Evolutionary conservation across 2,113 vertebrate species (phyloP).

Genomic region (Saimiri boliviensis): DNA sequence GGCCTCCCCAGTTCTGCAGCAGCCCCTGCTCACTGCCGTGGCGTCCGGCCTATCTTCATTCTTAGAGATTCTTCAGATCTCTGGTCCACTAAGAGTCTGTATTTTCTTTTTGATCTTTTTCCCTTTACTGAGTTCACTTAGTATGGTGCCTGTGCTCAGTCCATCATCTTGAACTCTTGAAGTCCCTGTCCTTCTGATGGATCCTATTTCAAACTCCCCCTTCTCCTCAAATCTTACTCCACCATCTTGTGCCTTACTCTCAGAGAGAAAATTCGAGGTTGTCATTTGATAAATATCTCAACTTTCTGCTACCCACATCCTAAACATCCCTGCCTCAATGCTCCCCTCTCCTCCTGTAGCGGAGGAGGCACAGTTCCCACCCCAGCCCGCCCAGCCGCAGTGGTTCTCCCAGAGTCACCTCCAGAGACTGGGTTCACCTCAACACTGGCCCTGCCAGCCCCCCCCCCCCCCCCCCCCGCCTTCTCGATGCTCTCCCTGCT

Average conservation of each 20-base stretch:
- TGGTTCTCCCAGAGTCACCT: background rate
- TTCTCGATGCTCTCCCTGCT: background rate
- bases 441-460: background rate
- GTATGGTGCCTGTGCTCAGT: background rate
- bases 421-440: background rate
- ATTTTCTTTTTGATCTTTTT: background rate
- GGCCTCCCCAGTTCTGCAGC: background rate
- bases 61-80: background rate
- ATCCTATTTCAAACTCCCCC: background rate
- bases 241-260: background rate
- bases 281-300: background rate
- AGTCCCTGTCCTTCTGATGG: background rate
- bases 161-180: background rate
- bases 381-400: accelerated
- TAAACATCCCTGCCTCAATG: background rate
- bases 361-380: background rate
- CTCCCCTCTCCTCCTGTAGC: background rate
- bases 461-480: accelerated
- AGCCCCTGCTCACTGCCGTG: background rate
- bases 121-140: background rate
- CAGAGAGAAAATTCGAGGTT: background rate
- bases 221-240: background rate
- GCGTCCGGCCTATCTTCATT: background rate
- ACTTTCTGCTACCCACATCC: background rate
- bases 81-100: background rate